phyloP scores from a whole-genome alignment of 2,113 vertebrate species.

The Chionodraco myersi region DNA sequence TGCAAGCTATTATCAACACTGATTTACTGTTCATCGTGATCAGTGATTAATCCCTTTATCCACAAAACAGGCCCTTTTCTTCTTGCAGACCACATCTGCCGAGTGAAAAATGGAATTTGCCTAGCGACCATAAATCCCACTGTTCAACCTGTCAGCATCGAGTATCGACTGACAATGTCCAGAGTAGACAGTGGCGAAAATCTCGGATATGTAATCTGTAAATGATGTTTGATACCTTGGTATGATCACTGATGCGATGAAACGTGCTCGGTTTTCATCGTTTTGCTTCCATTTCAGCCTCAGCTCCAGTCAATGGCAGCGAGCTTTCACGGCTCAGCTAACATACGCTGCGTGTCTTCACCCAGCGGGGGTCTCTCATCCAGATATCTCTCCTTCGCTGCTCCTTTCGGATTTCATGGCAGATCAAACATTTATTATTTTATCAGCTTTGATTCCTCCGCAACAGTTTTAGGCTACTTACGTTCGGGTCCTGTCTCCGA shows the following conservation, averaged over 20 bases:
- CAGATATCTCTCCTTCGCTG: slow-evolving; percentile 47
- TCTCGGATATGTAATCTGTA: slow-evolving; percentile 20
- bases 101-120: neutral
- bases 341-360: slow-evolving; percentile 74
- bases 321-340: slow-evolving; percentile 69
- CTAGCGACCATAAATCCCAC: slow-evolving; percentile 35
- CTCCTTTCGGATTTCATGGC: slow-evolving; percentile 62
- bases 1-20: slow-evolving; percentile 10
- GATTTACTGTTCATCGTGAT: slow-evolving; percentile 50
- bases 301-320: slow-evolving; percentile 77
- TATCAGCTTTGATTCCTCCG: slow-evolving; percentile 57
- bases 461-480: slow-evolving; percentile 58
- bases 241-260: slow-evolving; percentile 51
- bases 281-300: slow-evolving; percentile 69
- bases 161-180: slow-evolving; percentile 26
- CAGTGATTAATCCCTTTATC: slow-evolving; percentile 52
- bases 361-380: slow-evolving; percentile 77
- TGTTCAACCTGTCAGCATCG: slow-evolving; percentile 24
- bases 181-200: slow-evolving; percentile 4
- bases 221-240: slow-evolving; percentile 62
- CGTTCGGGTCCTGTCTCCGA: slow-evolving; percentile 58
- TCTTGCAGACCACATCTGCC: slow-evolving; percentile 60
- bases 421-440: slow-evolving; percentile 65
- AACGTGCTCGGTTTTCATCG: slow-evolving; percentile 51
- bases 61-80: slow-evolving; percentile 45